Base-by-base conservation (phyloP, 2,113 vertebrate species). In the Balaenoptera acutorostrata region DNA sequence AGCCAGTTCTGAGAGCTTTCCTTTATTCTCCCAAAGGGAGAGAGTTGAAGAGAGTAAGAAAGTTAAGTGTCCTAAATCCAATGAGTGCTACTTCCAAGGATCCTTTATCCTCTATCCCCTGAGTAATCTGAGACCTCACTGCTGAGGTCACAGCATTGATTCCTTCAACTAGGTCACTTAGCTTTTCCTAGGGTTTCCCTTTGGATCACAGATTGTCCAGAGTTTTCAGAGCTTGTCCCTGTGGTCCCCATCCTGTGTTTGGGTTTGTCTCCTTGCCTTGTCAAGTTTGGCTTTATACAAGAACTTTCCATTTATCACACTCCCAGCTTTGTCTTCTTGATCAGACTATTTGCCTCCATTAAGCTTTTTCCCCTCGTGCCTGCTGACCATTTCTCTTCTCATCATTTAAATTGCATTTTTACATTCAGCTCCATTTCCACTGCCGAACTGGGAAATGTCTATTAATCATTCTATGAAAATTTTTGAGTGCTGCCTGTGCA, bases 391-490 rank as follows among this genome's bases (percentile, higher is more conserved):
- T 59, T 80, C 25, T 64, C 81, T 87, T 84, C 82, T 92, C 83
- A n/a, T 92, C 88, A 89, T 66, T 74, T 80, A 89, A 85, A 88
- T 80, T 44, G 71, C 69, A 92, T 57, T 64, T 85, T 85, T 61
- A 25, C 57, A 63, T 88, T 71, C 83, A 55, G 84, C 64, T 59
- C 64, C 49, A 46, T 68, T 94, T 85, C 83, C 57, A 68, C 57
- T 81, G 93, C 77, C 64, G 46, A 81, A 75, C 59, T 89, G 71
- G 64, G 71, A 92, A 85, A 63, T 69, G 41, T 75, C 91, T 94
- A 49, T 92, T 85, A 68, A 85, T 94, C 94, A 92, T 81, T 41
- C 83, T 46, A 33, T 85, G 81, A 92, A 89, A 81, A 88, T 15
- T 29, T 84, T 29, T 74, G 83, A 92, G 66, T 68, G 82, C 95